Conservation (phyloP, 2,888 invertebrate genomes). For the Campoplex capitator region DNA sequence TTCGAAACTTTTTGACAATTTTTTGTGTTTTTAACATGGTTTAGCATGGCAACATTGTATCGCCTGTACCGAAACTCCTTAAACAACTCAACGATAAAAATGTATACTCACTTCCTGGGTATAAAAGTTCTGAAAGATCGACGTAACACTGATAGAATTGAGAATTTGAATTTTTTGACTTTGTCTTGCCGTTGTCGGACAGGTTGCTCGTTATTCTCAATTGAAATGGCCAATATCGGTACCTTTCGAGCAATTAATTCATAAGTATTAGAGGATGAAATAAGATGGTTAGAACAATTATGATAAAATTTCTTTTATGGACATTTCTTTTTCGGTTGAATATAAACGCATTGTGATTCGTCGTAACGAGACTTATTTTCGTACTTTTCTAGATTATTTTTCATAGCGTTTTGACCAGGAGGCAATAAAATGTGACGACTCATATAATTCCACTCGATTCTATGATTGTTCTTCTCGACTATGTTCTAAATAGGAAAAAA, state of each 20-base stretch:
- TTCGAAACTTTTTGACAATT: too few species aligned
- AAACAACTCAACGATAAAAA: not conserved
- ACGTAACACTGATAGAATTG: constrained; percentile 76
- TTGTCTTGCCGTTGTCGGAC: constrained; percentile 49
- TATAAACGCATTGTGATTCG: not conserved
- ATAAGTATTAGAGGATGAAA: not conserved
- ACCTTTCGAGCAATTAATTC: constrained; percentile 64
- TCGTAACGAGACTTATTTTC: not conserved
- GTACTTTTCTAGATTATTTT: constrained; percentile 72
- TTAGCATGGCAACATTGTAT: too few species aligned
- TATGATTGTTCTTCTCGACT: constrained; percentile 64
- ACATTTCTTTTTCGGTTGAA: constrained; percentile 17
- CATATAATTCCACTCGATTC: constrained; percentile 78
- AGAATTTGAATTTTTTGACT: constrained; percentile 33
- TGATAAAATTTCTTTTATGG: not conserved
- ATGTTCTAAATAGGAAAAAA: constrained; percentile 63
- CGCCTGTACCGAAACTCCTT: too few species aligned
- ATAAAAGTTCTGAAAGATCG: constrained; percentile 77
- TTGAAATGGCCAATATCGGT: constrained; percentile 79
- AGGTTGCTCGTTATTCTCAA: constrained; percentile 62
- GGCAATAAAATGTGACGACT: constrained; percentile 68
- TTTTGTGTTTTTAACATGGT: too few species aligned
- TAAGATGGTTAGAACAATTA: not conserved
- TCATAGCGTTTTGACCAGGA: constrained; percentile 61
- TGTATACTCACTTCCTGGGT: constrained; percentile 77